Percentiles rank a stretch among this genome's conserved stretches.
These are phyloP conservation scores for Platygyra sinensis DNA, from an alignment of 64 coral and sea anemone genomes.

Conservation along the genomic window DNA sequence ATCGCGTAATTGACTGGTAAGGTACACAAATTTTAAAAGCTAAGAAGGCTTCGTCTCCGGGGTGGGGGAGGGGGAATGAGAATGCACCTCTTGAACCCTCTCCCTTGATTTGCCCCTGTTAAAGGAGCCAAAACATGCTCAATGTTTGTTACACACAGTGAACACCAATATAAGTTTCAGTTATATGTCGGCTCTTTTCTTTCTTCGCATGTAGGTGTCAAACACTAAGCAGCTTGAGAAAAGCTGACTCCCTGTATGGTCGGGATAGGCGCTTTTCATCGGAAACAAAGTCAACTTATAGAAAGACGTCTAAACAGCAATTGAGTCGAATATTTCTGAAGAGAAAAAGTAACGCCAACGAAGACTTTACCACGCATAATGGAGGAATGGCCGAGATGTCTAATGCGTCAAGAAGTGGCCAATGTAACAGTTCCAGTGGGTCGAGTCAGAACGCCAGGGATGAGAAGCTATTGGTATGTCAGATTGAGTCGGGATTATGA, in stretches of 20 bases:
- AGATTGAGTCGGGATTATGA: constrained; percentile 2
- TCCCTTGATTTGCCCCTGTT: too few species aligned
- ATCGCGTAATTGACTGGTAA: too few species aligned
- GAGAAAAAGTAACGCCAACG: neutral
- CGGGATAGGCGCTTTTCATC: constrained; percentile 1
- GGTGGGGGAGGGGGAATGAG: too few species aligned
- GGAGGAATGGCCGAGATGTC: neutral
- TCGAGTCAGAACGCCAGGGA: neutral
- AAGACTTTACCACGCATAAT: constrained; percentile 6
- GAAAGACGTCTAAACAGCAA: neutral
- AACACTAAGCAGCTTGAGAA: neutral
- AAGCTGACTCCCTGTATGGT: neutral
- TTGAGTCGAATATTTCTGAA: neutral
- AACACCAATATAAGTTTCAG: neutral
- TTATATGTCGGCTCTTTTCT: neutral
- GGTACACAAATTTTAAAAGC: too few species aligned
- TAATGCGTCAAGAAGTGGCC: neutral
- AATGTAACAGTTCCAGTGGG: neutral
- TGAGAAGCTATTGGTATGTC: neutral
- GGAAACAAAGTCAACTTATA: constrained; percentile 30
- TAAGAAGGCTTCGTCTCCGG: too few species aligned
- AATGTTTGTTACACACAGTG: too few species aligned
- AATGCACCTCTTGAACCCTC: too few species aligned
- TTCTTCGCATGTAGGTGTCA: neutral
- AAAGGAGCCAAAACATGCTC: too few species aligned